phyloP scores from a whole-genome alignment of 2,113 vertebrate genomes.

The Halcyon malimbica region DNA sequence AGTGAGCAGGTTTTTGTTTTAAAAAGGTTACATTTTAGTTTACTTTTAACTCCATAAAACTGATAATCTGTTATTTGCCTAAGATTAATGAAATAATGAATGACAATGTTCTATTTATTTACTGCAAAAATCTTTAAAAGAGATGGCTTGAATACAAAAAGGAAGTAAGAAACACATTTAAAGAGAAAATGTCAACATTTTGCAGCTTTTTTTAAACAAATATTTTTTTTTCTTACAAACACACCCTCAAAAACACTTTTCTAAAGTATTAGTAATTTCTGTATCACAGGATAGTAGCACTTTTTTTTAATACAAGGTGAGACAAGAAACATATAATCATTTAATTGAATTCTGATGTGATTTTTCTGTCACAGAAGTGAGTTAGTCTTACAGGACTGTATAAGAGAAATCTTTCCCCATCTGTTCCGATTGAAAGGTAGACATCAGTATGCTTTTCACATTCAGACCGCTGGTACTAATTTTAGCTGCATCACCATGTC shows the following conservation, averaged over 20 bases:
- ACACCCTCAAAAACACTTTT: background rate
- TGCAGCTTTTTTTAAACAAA: background rate
- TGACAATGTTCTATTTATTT: constrained; percentile 16
- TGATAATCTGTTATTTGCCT: constrained; percentile 59
- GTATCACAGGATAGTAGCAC: background rate
- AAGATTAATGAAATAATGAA: constrained; percentile 66
- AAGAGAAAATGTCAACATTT: background rate
- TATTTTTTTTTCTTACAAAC: background rate
- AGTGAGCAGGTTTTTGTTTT: constrained; percentile 67
- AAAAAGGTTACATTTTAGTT: constrained; percentile 66
- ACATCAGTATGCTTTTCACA: background rate
- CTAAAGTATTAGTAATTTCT: background rate
- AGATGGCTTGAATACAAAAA: background rate
- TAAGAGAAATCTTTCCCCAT: background rate
- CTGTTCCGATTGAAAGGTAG: background rate
- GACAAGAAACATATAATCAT: background rate
- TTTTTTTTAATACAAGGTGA: background rate
- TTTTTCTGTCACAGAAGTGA: background rate
- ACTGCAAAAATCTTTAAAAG: constrained; percentile 24
- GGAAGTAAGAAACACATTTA: background rate
- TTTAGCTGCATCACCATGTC: background rate
- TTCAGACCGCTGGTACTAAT: background rate
- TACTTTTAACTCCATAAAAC: constrained; percentile 69
- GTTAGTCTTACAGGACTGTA: background rate
- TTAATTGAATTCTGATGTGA: background rate